These are phyloP conservation scores for Micromesistius poutassou DNA, from an alignment of 2,797 vertebrate species.

Conservation along the genomic window DNA sequence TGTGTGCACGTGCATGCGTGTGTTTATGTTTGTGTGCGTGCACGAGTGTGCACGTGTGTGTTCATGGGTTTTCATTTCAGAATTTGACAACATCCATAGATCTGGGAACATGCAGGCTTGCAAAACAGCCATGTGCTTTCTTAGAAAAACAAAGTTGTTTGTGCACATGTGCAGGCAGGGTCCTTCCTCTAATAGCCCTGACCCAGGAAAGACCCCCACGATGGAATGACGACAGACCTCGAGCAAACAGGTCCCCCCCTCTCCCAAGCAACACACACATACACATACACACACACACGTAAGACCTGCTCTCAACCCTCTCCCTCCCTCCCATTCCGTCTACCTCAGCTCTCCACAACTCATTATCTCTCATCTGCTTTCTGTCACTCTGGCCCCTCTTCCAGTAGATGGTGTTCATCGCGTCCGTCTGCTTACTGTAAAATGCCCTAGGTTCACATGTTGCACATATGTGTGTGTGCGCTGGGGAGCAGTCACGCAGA, in stretches of 20 bases:
- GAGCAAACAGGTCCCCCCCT: background rate
- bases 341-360: background rate
- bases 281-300: background rate
- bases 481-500: background rate
- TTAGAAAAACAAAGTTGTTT: slow-evolving; percentile 4
- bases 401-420: background rate
- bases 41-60: background rate
- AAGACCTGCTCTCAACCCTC: background rate
- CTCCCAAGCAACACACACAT: background rate
- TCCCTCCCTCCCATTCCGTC: background rate
- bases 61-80: background rate
- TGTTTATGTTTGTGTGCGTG: background rate
- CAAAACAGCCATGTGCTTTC: background rate
- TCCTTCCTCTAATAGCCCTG: slow-evolving; percentile 50
- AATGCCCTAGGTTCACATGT: background rate
- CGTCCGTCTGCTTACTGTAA: background rate
- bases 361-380: background rate
- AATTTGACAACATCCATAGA: background rate
- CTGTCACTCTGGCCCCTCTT: background rate
- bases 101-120: background rate
- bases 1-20: too few species aligned
- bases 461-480: background rate
- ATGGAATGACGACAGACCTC: slow-evolving; percentile 1
- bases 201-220: slow-evolving; percentile 17
- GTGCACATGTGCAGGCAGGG: slow-evolving; percentile 25